These are phyloP conservation scores for Athene cunicularia DNA, from an alignment of 2,113 vertebrate genomes.

Conservation along the genomic window DNA sequence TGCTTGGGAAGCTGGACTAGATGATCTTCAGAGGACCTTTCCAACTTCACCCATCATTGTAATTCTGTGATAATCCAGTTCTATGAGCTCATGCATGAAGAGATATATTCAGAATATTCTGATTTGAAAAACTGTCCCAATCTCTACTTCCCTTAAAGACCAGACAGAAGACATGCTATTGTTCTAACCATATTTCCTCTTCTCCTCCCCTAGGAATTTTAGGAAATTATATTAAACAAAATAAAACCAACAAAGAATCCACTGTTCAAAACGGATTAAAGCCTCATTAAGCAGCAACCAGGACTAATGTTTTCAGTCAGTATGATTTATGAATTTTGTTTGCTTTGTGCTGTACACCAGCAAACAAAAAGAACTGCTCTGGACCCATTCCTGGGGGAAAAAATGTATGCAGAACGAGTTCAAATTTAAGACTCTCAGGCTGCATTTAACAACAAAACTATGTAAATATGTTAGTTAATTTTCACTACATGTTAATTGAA, in stretches of 20 bases:
- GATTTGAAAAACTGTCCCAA: not conserved
- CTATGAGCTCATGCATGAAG: not conserved
- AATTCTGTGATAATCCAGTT: not conserved
- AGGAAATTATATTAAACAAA: not conserved
- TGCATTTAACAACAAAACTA: not conserved
- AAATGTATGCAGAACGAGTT: not conserved
- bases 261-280: conserved; percentile 3
- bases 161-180: not conserved
- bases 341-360: not conserved
- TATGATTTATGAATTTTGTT: conserved; percentile 21
- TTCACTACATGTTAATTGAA: not conserved
- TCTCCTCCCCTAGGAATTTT: not conserved
- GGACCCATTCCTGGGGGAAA: not conserved
- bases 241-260: not conserved
- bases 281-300: conserved; percentile 8
- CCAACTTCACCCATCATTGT: not conserved
- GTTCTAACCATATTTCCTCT: not conserved
- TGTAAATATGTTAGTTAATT: not conserved
- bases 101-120: not conserved
- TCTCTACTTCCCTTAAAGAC: not conserved
- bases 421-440: not conserved
- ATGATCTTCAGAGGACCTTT: not conserved
- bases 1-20: not conserved
- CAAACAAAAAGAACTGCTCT: not conserved
- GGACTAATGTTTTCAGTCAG: conserved; percentile 21